These are phyloP conservation scores for Zaprionus davidi DNA, from an alignment of 1,140 invertebrate species.

Conservation along the genomic window DNA sequence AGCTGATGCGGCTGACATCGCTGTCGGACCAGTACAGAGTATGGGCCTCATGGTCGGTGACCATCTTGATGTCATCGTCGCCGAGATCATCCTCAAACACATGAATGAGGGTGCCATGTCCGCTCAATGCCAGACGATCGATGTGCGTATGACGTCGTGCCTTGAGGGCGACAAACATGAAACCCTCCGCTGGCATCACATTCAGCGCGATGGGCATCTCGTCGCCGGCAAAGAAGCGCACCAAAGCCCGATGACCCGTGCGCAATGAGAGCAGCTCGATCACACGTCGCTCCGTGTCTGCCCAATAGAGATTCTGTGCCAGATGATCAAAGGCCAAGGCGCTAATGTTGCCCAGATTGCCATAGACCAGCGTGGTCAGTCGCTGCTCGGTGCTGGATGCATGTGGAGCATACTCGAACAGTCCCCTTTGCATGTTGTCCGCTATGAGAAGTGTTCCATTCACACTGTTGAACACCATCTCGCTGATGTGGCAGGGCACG, in stretches of 20 bases:
- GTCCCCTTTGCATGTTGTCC: conserved; percentile 85
- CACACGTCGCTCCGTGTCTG: conserved; percentile 86
- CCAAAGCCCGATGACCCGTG: conserved; percentile 85
- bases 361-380: conserved; percentile 72
- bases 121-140: conserved; percentile 87
- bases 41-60: conserved; percentile 48
- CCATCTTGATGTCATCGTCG: conserved; percentile 67
- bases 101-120: conserved; percentile 84
- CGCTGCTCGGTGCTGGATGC: conserved; percentile 65
- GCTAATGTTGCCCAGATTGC: conserved; percentile 85
- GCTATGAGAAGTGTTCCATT: conserved; percentile 85
- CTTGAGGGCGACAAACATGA: conserved; percentile 88
- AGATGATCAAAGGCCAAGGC: conserved; percentile 89
- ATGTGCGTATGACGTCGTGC: conserved; percentile 85
- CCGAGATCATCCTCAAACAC: conserved; percentile 85
- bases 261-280: conserved; percentile 87
- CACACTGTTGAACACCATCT: conserved; percentile 84
- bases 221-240: conserved; percentile 85
- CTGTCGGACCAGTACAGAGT: conserved; percentile 76
- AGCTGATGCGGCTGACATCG: conserved; percentile 69
- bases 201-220: conserved; percentile 87
- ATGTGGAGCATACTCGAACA: conserved; percentile 84
- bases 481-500: conserved; percentile 83
- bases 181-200: conserved; percentile 88
- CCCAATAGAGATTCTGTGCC: conserved; percentile 88